Conservation (phyloP, 2,797 vertebrate species). For the Cetoscarus ocellatus region DNA sequence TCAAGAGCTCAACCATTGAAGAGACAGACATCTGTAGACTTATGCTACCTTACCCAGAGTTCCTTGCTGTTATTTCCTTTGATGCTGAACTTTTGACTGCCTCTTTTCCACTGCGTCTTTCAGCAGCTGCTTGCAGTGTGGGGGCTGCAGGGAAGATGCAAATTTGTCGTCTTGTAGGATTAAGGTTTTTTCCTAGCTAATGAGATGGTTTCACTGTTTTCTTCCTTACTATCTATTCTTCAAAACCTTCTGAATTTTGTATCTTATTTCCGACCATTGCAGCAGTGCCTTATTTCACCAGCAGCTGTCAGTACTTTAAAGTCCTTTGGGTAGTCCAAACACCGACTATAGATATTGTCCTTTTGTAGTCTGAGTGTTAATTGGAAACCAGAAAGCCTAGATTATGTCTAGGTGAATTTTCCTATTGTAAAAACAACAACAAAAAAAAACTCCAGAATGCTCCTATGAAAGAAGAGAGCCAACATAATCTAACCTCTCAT, state of each 20-base stretch:
- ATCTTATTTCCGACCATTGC: conserved; percentile 37
- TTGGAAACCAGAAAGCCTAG: not conserved
- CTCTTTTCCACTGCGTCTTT: conserved; percentile 45
- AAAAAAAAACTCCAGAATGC: conserved; percentile 1
- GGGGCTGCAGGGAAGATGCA: conserved; percentile 63
- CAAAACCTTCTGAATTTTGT: not conserved
- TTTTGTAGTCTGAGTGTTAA: conserved; percentile 15
- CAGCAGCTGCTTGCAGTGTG: conserved; percentile 47
- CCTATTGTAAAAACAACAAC: not conserved
- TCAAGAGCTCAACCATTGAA: not conserved
- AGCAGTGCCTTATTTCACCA: conserved; percentile 51
- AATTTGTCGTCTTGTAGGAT: conserved; percentile 68
- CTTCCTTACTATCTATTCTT: conserved; percentile 21
- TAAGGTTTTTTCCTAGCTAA: conserved; percentile 60
- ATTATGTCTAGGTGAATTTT: not conserved
- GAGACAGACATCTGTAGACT: conserved; percentile 26
- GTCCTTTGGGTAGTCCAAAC: conserved; percentile 27
- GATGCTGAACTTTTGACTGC: conserved; percentile 73
- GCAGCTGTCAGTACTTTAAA: conserved; percentile 54
- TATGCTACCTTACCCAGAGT: conserved; percentile 19
- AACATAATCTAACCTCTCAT: conserved; percentile 15
- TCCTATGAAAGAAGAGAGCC: conserved; percentile 7
- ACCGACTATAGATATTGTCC: conserved; percentile 25
- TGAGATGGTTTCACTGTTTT: conserved; percentile 64
- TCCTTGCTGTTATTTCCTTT: conserved; percentile 51